Conservation (phyloP, 2,113 vertebrate genomes). For the Pristiophorus japonicus region DNA sequence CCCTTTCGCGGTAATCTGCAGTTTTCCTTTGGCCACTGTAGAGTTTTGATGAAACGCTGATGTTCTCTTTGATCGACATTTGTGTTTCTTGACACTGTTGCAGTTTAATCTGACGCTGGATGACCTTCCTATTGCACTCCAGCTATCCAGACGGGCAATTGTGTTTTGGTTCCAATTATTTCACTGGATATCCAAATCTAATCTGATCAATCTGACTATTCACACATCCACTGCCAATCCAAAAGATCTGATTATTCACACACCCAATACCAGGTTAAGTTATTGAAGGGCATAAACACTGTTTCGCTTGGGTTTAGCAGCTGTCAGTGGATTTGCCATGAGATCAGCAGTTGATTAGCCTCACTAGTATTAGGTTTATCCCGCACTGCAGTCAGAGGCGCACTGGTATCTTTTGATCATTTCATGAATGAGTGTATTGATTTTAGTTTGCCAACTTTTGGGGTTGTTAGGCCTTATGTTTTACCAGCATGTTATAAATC, state of each 20-base stretch:
- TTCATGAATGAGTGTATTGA: constrained; percentile 24
- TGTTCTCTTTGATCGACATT: neutral
- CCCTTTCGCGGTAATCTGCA: neutral
- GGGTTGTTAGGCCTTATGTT: constrained; percentile 1
- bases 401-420: constrained; percentile 4
- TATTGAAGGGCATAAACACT: constrained; percentile 20
- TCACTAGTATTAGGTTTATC: constrained; percentile 35
- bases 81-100: neutral
- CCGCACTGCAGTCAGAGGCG: neutral
- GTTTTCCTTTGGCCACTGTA: neutral
- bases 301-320: constrained; percentile 23
- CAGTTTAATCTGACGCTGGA: neutral
- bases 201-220: constrained; percentile 11
- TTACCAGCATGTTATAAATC: neutral
- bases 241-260: constrained; percentile 24
- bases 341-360: constrained; percentile 32
- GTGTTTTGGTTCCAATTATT: constrained; percentile 4
- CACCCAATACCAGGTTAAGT: neutral
- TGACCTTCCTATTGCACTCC: neutral
- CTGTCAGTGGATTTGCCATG: constrained; percentile 27
- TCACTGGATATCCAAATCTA: constrained; percentile 14
- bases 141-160: constrained; percentile 10
- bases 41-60: neutral
- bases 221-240: constrained; percentile 29
- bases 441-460: constrained; percentile 33